phyloP scores from a whole-genome alignment of 2,113 vertebrate genomes.

The Sinocyclocheilus anophthalmus region DNA sequence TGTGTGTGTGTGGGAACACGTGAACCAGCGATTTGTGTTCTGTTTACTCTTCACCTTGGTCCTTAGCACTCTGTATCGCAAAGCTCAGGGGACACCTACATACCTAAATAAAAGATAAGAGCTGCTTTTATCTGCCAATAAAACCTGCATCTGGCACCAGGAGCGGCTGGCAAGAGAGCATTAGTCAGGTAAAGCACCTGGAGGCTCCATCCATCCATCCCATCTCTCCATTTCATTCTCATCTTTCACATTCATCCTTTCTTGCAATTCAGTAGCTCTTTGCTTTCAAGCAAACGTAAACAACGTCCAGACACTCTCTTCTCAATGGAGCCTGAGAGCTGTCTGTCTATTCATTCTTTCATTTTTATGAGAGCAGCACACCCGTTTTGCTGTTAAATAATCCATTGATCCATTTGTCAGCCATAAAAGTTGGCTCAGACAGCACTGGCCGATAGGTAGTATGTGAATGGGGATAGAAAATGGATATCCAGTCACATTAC shows the following conservation, averaged over 20 bases:
- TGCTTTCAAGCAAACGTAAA: constrained; percentile 69
- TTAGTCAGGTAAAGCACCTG: constrained; percentile 75
- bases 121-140: constrained; percentile 79
- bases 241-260: constrained; percentile 58
- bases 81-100: constrained; percentile 61
- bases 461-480: constrained; percentile 70
- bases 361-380: constrained; percentile 76
- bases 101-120: constrained; percentile 77
- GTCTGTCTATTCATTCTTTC: constrained; percentile 45
- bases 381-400: constrained; percentile 76
- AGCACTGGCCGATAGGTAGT: constrained; percentile 61
- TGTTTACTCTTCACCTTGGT: constrained; percentile 63
- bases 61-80: constrained; percentile 57
- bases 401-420: constrained; percentile 72
- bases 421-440: constrained; percentile 38
- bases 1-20: constrained; percentile 22
- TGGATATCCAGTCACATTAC: constrained; percentile 15
- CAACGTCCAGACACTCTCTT: constrained; percentile 65
- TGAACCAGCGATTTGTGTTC: constrained; percentile 36
- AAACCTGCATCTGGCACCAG: constrained; percentile 59
- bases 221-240: constrained; percentile 57
- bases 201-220: constrained; percentile 56
- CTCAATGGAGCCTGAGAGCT: constrained; percentile 72
- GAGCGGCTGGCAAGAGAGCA: constrained; percentile 49
- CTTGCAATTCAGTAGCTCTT: constrained; percentile 61